phyloP scores from a whole-genome alignment of 2,113 vertebrate species.

The mouse (Mus musculus) region DNA sequence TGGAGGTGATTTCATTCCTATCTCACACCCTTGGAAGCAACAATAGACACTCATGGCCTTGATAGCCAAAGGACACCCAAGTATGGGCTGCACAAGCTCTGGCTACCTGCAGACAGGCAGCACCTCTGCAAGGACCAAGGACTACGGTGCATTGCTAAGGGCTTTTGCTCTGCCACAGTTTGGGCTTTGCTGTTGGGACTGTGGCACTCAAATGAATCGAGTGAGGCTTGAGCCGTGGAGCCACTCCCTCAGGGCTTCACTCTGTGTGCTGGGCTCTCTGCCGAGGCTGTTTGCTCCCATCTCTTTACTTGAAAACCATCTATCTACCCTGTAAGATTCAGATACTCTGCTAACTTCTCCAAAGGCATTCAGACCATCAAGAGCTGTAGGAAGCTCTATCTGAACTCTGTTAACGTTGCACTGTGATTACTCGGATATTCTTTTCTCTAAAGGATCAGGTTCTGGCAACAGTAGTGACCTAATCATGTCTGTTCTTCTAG shows the following conservation, averaged over 20 bases:
- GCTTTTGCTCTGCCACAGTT: neutral
- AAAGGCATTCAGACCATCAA: neutral
- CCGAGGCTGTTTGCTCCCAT: neutral
- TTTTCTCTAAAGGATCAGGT: neutral
- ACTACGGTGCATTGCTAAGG: neutral
- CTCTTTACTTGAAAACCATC: constrained; percentile 45
- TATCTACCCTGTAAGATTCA: neutral
- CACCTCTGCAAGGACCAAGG: neutral
- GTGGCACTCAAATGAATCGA: neutral
- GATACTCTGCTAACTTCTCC: neutral
- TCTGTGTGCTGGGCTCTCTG: neutral
- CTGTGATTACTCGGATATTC: neutral
- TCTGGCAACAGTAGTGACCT: neutral
- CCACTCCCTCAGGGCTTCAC: neutral
- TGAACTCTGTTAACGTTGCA: neutral
- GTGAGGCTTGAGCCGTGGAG: neutral
- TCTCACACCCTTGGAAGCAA: constrained; percentile 18
- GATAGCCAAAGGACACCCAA: neutral
- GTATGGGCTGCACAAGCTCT: neutral
- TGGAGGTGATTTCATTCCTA: constrained; percentile 21
- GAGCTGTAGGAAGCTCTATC: neutral
- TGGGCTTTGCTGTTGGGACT: neutral
- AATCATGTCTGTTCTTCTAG: constrained; percentile 18
- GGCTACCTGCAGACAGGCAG: neutral
- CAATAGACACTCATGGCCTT: neutral